phyloP scores from a whole-genome alignment of 35 echinoderm and acorn worm genomes.

The Nesometra sesokonis region DNA sequence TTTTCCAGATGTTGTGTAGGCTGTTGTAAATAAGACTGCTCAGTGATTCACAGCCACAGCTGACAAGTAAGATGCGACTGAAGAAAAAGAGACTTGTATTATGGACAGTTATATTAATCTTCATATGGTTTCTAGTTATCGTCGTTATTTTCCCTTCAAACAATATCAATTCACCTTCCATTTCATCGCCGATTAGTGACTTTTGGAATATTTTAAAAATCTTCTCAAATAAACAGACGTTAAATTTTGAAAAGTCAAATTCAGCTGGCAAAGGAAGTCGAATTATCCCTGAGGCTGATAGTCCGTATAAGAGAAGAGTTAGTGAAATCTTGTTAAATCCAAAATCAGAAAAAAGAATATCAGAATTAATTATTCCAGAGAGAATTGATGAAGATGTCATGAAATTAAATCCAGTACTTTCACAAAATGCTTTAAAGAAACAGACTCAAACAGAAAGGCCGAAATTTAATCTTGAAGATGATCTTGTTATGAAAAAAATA shows the following conservation, averaged over 20 bases:
- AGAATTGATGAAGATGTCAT: not conserved
- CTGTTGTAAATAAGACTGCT: too few relatives aligned
- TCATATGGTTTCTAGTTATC: not conserved
- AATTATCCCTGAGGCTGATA: not conserved
- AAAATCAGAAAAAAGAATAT: not conserved
- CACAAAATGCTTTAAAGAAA: not conserved
- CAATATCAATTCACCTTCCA: not conserved
- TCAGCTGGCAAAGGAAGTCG: not conserved
- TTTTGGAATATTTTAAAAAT: not conserved
- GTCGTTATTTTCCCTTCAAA: not conserved
- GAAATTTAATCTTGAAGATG: not conserved
- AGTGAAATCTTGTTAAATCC: not conserved
- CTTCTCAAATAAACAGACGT: not conserved
- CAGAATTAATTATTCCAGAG: not conserved
- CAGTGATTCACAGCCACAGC: too few relatives aligned
- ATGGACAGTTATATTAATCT: not conserved
- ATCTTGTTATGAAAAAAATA: not conserved
- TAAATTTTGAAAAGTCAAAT: not conserved
- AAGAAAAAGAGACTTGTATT: not conserved
- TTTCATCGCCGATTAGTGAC: not conserved
- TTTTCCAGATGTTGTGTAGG: not conserved
- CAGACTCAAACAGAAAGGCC: not conserved
- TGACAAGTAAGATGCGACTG: not conserved
- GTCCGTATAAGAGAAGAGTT: not conserved
- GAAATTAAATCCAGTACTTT: not conserved